Evolutionary conservation across 2,113 vertebrate genomes (phyloP).

Genomic region (Synodontis membranacea): DNA sequence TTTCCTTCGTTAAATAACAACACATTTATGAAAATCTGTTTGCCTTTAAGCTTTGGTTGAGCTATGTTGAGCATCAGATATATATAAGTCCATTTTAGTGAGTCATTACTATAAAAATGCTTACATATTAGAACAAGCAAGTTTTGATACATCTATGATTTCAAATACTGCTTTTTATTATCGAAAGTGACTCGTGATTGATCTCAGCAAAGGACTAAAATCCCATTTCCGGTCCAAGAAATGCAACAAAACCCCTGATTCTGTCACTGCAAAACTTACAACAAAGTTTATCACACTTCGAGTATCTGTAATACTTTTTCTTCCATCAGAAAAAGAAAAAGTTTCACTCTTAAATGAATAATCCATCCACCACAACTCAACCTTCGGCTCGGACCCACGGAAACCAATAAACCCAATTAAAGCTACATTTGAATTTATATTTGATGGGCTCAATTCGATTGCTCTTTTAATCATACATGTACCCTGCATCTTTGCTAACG

Average conservation of each 20-base stretch:
- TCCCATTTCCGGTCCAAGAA: not conserved
- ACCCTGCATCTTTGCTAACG: conserved; percentile 63
- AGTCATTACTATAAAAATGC: not conserved
- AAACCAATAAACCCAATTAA: conserved; percentile 62
- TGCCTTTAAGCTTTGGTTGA: not conserved
- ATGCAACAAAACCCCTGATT: not conserved
- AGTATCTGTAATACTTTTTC: not conserved
- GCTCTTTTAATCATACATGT: conserved; percentile 67
- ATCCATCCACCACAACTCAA: conserved; percentile 28
- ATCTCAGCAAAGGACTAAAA: not conserved
- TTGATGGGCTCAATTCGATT: conserved; percentile 68
- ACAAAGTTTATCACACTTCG: not conserved
- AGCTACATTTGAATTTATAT: conserved; percentile 63
- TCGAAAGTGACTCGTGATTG: not conserved
- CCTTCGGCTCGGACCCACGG: conserved; percentile 55
- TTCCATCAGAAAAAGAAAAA: not conserved
- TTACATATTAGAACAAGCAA: not conserved
- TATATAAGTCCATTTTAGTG: not conserved
- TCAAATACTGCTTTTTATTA: not conserved
- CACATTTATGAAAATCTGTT: not conserved
- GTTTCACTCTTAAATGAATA: conserved; percentile 11
- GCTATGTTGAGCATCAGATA: not conserved
- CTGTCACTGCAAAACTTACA: not conserved
- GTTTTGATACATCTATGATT: not conserved
- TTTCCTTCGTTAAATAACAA: no score